A percentile compares a stretch with the other conserved stretches of the same genome.
These are phyloP conservation scores for Drosophila paulistorum DNA, from an alignment of 1,140 invertebrate species.

Conservation along the genomic window DNA sequence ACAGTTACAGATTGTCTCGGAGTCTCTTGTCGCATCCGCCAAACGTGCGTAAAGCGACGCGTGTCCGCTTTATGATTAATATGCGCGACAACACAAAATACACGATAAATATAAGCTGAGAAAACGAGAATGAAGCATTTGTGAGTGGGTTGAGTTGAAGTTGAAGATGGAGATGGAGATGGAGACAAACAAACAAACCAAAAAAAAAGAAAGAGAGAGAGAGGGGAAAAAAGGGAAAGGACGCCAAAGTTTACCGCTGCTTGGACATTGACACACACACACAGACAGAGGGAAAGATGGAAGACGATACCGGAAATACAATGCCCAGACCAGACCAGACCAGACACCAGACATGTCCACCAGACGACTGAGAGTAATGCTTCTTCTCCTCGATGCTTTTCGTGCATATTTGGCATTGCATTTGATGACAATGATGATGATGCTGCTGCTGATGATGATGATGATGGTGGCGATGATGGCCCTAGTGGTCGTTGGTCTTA, in stretches of 20 bases:
- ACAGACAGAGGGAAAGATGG: slow-evolving; percentile 25
- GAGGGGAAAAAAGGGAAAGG: background rate
- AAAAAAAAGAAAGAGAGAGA: background rate
- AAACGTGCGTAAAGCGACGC: slow-evolving; percentile 81
- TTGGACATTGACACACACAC: slow-evolving; percentile 53
- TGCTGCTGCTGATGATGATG: no score
- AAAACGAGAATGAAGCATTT: slow-evolving; percentile 11
- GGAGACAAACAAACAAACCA: slow-evolving; percentile 43
- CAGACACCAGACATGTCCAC: slow-evolving; percentile 29
- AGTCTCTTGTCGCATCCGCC: slow-evolving; percentile 66
- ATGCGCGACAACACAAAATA: slow-evolving; percentile 78
- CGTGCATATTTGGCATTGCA: slow-evolving; percentile 56
- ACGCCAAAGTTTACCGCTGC: slow-evolving; percentile 45
- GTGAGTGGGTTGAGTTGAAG: background rate
- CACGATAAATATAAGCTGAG: slow-evolving; percentile 37
- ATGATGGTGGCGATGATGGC: background rate
- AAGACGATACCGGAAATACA: slow-evolving; percentile 37
- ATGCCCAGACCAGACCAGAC: slow-evolving; percentile 36
- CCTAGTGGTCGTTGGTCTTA: background rate
- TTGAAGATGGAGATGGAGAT: background rate
- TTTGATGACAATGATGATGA: background rate
- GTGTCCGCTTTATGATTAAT: slow-evolving; percentile 81
- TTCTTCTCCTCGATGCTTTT: slow-evolving; percentile 31
- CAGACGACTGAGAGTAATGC: slow-evolving; percentile 8
- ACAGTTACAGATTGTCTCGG: slow-evolving; percentile 22